A percentile compares a stretch with the other conserved stretches of the same genome.
These are phyloP conservation scores for Brachionus koreanus DNA, from an alignment of 1,140 invertebrate genomes.

Conservation along the genomic window DNA sequence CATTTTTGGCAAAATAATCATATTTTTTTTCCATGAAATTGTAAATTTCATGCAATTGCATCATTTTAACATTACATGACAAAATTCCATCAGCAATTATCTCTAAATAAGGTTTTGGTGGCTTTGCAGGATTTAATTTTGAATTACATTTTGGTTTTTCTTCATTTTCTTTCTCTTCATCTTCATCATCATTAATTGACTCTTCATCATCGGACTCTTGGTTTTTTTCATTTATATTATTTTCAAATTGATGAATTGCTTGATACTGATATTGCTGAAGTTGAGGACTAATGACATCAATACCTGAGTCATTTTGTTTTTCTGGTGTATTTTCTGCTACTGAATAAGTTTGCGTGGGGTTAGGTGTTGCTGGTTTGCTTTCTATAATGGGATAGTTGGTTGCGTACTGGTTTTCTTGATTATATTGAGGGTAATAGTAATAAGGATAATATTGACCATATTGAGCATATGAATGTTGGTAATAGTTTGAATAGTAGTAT, in stretches of 20 bases:
- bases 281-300: background rate
- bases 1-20: slow-evolving; percentile 43
- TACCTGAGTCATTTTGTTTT: slow-evolving; percentile 27
- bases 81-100: slow-evolving; percentile 44
- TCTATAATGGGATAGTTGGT: background rate
- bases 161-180: slow-evolving; percentile 8
- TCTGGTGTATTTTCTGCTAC: background rate
- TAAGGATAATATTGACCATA: slow-evolving; percentile 1
- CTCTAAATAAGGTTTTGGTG: slow-evolving; percentile 36
- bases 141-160: background rate
- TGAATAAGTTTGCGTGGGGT: background rate
- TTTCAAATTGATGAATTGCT: background rate
- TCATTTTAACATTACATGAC: slow-evolving; percentile 2
- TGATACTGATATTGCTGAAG: background rate
- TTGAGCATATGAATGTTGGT: background rate
- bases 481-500: slow-evolving; percentile 10
- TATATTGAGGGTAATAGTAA: background rate
- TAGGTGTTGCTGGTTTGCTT: background rate
- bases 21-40: slow-evolving; percentile 34
- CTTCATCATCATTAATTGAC: slow-evolving; percentile 14
- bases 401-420: background rate
- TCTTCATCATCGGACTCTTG: background rate
- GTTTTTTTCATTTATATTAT: background rate
- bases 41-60: slow-evolving; percentile 44
- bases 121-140: background rate